Evolutionary conservation across 2,113 vertebrate genomes (phyloP), one percentile per base, ranked within the genome.

Genomic region (Boleophthalmus pectinirostris): DNA sequence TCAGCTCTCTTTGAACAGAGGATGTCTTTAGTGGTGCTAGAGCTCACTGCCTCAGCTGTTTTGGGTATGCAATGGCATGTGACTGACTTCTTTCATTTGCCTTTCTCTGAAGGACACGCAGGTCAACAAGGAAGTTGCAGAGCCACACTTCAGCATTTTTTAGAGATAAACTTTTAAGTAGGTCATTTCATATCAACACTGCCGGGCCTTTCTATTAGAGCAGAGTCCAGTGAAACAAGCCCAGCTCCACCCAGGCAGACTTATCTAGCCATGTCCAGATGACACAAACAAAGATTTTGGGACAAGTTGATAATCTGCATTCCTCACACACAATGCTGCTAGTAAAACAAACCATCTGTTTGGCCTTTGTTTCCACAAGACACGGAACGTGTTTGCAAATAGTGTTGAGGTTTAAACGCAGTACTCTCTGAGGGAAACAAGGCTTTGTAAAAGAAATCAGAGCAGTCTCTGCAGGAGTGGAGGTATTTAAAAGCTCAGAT

Each of bases 391-490:
- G 24, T 58, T 67, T 68, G 25, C 53, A 24, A 69, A 74, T 67
- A 63, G 29, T 20, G 10, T n/a, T 45, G 20, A 23, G 53, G n/a
- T 75, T 70, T 78, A 73, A 45, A 80, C 21, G 14, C 66, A 69
- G 68, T 60, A n/a, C 25, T 11, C 10, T 77, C 77, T 72, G 69
- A 57, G 54, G 74, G 84, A 77, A 83, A 69, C 29, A 18, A 0
- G n/a, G 70, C 80, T 87, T 87, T 81, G 71, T 82, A 78, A 83
- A 86, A 80, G 71, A 81, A 83, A 87, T 86, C 73, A 83, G 75
- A 70, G 35, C 65, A 38, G 76, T 74, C 82, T 24, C 67, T 70
- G 77, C 29, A 82, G 74, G 57, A 82, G 77, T 66, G 38, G 15
- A 81, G 77, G 75, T 72, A 81, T 85, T 89, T 83, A 82, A 83